Evolutionary conservation across 2,113 vertebrate species (phyloP).

Genomic region (Tragelaphus buxtoni): DNA sequence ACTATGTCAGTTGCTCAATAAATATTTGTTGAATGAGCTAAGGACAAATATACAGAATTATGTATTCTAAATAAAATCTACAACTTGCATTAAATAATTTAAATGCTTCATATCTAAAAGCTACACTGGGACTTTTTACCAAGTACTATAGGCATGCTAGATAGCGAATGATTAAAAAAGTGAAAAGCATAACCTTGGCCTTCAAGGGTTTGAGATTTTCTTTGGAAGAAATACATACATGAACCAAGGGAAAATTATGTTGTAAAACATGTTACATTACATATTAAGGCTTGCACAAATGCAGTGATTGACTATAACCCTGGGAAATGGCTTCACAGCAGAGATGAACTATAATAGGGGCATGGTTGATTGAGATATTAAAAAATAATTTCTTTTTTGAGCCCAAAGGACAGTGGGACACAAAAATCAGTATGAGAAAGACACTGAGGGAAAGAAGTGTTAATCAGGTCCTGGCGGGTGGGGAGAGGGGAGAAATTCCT

Average conservation of each 20-base stretch:
- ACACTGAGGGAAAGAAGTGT: not conserved
- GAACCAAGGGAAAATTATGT: not conserved
- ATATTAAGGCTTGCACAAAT: not conserved
- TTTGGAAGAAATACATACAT: not conserved
- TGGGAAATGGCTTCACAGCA: not conserved
- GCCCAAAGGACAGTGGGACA: not conserved
- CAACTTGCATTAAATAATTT: constrained; percentile 9
- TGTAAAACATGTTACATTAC: not conserved
- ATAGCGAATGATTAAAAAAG: not conserved
- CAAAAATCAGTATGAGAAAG: not conserved
- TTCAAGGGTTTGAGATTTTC: constrained; percentile 1
- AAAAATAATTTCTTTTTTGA: not conserved
- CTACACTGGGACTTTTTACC: not conserved
- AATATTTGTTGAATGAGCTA: constrained; percentile 44
- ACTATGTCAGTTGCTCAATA: not conserved
- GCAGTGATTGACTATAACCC: not conserved
- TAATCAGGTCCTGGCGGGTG: not conserved
- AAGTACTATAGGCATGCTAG: not conserved
- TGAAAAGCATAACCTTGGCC: not conserved
- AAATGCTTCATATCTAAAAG: constrained; percentile 31
- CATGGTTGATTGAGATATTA: not conserved
- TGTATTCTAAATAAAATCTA: constrained; percentile 35
- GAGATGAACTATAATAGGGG: not conserved
- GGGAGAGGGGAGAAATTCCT: not conserved
- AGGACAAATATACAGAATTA: not conserved